phyloP scores from a whole-genome alignment of 1,140 invertebrate species.

The Drosophila sulfurigaster region DNA sequence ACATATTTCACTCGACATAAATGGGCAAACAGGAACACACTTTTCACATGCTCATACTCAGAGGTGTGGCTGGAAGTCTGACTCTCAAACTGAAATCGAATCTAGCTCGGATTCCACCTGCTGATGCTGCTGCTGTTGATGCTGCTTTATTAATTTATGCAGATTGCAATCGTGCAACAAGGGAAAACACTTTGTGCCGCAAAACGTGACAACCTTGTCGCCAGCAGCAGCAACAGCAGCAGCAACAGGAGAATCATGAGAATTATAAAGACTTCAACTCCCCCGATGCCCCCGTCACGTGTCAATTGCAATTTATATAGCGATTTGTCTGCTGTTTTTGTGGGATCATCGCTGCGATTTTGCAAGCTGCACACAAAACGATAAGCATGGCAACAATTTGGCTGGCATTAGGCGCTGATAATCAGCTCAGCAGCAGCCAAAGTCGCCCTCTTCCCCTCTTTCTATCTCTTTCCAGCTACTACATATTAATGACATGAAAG shows the following conservation, averaged over 20 bases:
- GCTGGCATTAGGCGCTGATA: slow-evolving; percentile 19
- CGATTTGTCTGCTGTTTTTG: slow-evolving; percentile 9
- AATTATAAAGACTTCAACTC: slow-evolving; percentile 10
- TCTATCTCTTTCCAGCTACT: background rate
- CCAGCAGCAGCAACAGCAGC: slow-evolving; percentile 1
- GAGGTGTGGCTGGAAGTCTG: slow-evolving; percentile 16
- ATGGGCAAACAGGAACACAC: background rate
- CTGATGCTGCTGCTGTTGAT: background rate
- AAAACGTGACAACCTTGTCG: slow-evolving; percentile 59
- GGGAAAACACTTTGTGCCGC: slow-evolving; percentile 55
- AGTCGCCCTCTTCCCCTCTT: background rate
- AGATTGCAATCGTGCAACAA: slow-evolving; percentile 62
- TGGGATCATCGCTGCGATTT: background rate
- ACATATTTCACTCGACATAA: slow-evolving; percentile 6
- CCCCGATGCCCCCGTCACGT: slow-evolving; percentile 30
- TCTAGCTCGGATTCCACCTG: slow-evolving; percentile 26
- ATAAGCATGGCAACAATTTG: slow-evolving; percentile 33
- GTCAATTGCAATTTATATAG: slow-evolving; percentile 28
- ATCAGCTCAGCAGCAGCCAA: slow-evolving; percentile 3
- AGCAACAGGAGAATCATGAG: slow-evolving; percentile 29
- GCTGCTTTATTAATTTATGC: slow-evolving; percentile 50
- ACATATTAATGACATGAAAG: slow-evolving; percentile 36
- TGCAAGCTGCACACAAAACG: slow-evolving; percentile 16
- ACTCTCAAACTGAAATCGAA: no score
- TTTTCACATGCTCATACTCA: background rate